Base-by-base conservation (phyloP, 2,113 vertebrate genomes). In the Vimba vimba region DNA sequence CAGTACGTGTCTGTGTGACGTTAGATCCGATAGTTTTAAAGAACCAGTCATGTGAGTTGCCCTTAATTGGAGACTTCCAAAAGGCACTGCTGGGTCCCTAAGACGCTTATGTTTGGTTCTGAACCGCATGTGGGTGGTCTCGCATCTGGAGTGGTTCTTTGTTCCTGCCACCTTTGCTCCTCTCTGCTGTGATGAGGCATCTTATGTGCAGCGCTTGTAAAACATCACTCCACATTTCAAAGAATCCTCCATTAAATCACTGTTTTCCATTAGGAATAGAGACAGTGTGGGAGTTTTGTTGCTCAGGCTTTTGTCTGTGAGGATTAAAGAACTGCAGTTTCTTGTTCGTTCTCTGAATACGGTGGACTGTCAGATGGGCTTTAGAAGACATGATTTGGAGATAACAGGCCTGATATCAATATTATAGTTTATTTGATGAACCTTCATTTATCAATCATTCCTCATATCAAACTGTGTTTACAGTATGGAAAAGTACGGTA, bases 121-220 rank as follows among this genome's bases (percentile, higher is more conserved):
- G 6, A 8, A 21, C 76, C 5, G 1, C 47, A 66, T 62, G 85
- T 84, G 75, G 81, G 77, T 79, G 75, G 66, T 71, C 81, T 86
- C 27, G 39, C 21, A 19, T 83, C 27, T 88, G 64, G 74, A 62
- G 68, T 78, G 47, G 55, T n/a, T 84, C 36, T 80, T 57, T 60
- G 27, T 60, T 82, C 73, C 25, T 43, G 39, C 62, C 62, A 52
- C 71, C 64, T 74, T 75, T 80, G 52, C 86, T 84, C 9, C 57
- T 62, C 43, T 82, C 77, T 39, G 76, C 82, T 85, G 50, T 84
- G 82, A 80, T 69, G 47, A 57, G 66, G 27, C 74, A 68, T 84
- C 50, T 66, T 52, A n/a, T 77, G 33, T 66, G 25, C 25, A 19
- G 9, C 33, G 7, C 83, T 85, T 39, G 19, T 66, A 36, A 62